Conservation (phyloP, 1,140 invertebrate species). For the Caenorhabditis inopinata region DNA sequence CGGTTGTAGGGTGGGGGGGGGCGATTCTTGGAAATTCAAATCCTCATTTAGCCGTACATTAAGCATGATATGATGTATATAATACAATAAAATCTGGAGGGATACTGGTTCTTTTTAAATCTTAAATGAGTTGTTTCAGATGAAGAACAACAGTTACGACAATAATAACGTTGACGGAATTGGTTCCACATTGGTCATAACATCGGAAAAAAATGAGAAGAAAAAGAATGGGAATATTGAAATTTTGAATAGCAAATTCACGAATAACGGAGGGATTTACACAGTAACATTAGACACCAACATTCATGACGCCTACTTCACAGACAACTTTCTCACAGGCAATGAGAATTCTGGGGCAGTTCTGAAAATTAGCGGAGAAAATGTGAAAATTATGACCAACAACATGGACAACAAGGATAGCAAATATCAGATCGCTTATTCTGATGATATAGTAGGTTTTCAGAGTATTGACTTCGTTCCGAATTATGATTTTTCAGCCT, state of each 20-base stretch:
- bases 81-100: too few species aligned
- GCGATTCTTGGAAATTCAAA: too few species aligned
- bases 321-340: background rate
- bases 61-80: too few species aligned
- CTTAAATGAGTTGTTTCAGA: background rate
- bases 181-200: background rate
- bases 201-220: background rate
- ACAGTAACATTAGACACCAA: background rate
- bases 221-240: background rate
- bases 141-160: constrained; percentile 19
- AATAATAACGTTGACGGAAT: constrained; percentile 29
- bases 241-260: constrained; percentile 27
- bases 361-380: background rate
- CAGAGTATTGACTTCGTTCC: background rate
- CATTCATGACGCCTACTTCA: background rate
- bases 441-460: background rate
- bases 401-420: constrained; percentile 13
- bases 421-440: constrained; percentile 12
- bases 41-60: too few species aligned
- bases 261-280: constrained; percentile 26
- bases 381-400: constrained; percentile 4
- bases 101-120: too few species aligned
- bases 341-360: constrained; percentile 17
- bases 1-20: too few species aligned
- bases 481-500: background rate